Evolutionary conservation across 2,797 vertebrate genomes (phyloP), one percentile per base, ranked within the genome.

Genomic region (Hypotaenidia philippensis): DNA sequence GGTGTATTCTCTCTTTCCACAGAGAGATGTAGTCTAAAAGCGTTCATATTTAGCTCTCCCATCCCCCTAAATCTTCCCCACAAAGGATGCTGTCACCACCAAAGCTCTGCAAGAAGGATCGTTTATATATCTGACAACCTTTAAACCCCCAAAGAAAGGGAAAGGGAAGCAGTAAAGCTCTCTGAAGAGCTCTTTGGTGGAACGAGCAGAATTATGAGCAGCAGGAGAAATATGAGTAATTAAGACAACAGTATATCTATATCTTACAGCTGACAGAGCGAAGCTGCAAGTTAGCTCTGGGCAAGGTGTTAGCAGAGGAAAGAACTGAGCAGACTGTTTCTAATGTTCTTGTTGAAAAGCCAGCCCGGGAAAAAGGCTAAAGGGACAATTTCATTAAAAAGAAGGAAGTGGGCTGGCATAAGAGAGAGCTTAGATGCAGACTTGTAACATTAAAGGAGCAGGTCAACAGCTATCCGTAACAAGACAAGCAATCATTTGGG

Each of bases 191-290:
- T 94, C 71, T 96, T 96, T 96, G 88, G 86, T 86, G 81, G 69
- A 84, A 89, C 71, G 92, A 96, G 83, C 78, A 96, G 86, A 97
- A 96, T 97, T 96, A 97, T 92, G 92, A 97, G 82, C 92, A 97
- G 95, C 87, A 83, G 87, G 90, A 96, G 86, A 96, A 97, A 97
- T 89, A 93, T 66, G 57, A 96, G 94, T 96, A 97, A 97, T 97
- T 96, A 97, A 96, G 96, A 97, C 96, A 97, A 97, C 90, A 90
- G 94, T 93, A 94, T 97, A 93, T 96, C 94, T 96, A 36, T 96
- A 96, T 93, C 87, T 96, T 94, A 89, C 89, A 95, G 90, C 93
- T 92, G 86, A 96, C 85, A 96, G 85, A 96, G 72, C 12, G 87
- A 84, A 94, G 77, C 83, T 94, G 86, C 70, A 93, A 96, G 91